These are phyloP conservation scores for Drosophila kanekoi DNA, from an alignment of 2,888 invertebrate species.

Conservation along the genomic window DNA sequence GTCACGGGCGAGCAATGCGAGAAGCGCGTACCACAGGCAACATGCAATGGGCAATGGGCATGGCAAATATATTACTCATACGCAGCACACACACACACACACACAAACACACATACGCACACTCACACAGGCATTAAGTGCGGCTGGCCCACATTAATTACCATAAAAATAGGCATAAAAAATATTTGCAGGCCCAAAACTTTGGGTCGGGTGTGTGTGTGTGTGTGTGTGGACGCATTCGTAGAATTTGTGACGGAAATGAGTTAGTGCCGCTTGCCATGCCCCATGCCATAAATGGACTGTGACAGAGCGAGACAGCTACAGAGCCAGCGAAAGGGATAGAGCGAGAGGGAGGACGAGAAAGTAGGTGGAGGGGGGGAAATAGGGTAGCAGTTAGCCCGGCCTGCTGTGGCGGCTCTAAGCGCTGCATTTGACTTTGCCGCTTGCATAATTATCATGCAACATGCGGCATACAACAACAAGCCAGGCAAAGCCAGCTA, in stretches of 20 bases:
- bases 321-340: not conserved
- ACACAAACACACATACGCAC: constrained; percentile 12
- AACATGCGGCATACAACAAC: constrained; percentile 45
- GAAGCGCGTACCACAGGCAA: constrained; percentile 1
- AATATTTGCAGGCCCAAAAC: constrained; percentile 30
- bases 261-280: constrained; percentile 73
- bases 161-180: constrained; percentile 67
- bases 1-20: constrained; percentile 26
- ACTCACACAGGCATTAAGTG: not conserved
- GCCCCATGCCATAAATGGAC: constrained; percentile 48
- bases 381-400: constrained; percentile 11
- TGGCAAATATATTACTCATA: constrained; percentile 64
- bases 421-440: constrained; percentile 56
- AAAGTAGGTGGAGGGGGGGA: constrained; percentile 28
- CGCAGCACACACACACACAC: constrained; percentile 38
- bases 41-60: constrained; percentile 26
- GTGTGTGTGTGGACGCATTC: constrained; percentile 49
- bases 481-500: constrained; percentile 4
- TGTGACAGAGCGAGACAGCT: constrained; percentile 4
- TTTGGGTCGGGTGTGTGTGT: constrained; percentile 2
- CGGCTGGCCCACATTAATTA: constrained; percentile 74
- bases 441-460: constrained; percentile 78
- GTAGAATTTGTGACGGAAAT: constrained; percentile 78
- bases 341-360: constrained; percentile 43
- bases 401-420: constrained; percentile 4